A percentile compares a stretch with the other conserved stretches of the same genome.
These are phyloP conservation scores for Delichon dasypus DNA, from an alignment of 2,797 vertebrate genomes.

Conservation along the genomic window DNA sequence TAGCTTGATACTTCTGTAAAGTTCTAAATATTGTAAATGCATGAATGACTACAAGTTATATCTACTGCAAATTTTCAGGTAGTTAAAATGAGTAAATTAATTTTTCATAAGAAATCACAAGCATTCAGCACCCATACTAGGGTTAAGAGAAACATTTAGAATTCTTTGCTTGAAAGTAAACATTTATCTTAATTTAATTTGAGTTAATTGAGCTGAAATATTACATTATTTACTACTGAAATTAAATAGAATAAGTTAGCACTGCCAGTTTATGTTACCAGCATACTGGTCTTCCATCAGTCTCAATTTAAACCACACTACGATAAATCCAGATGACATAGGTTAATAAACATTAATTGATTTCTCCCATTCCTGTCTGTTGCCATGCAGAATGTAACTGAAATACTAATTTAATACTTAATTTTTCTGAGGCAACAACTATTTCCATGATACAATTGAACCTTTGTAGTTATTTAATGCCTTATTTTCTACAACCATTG, in stretches of 20 bases:
- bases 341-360: slow-evolving; percentile 58
- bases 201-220: slow-evolving; percentile 62
- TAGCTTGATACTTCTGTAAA: background rate
- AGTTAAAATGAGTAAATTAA: background rate
- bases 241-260: slow-evolving; percentile 44
- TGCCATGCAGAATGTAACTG: slow-evolving; percentile 27
- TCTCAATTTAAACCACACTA: slow-evolving; percentile 48
- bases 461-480: background rate
- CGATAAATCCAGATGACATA: slow-evolving; percentile 36
- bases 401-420: slow-evolving; percentile 53
- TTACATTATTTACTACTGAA: slow-evolving; percentile 55
- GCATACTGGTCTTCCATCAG: slow-evolving; percentile 38
- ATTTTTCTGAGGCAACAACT: slow-evolving; percentile 47
- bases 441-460: slow-evolving; percentile 18
- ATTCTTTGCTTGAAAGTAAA: slow-evolving; percentile 26
- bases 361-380: slow-evolving; percentile 10
- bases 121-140: slow-evolving; percentile 1
- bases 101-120: slow-evolving; percentile 41
- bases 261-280: slow-evolving; percentile 14
- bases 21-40: background rate
- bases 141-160: slow-evolving; percentile 27
- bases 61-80: background rate
- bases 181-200: slow-evolving; percentile 59
- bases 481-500: background rate
- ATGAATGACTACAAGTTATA: background rate